phyloP scores from a whole-genome alignment of 2,113 vertebrate species.

The Channa maculata region DNA sequence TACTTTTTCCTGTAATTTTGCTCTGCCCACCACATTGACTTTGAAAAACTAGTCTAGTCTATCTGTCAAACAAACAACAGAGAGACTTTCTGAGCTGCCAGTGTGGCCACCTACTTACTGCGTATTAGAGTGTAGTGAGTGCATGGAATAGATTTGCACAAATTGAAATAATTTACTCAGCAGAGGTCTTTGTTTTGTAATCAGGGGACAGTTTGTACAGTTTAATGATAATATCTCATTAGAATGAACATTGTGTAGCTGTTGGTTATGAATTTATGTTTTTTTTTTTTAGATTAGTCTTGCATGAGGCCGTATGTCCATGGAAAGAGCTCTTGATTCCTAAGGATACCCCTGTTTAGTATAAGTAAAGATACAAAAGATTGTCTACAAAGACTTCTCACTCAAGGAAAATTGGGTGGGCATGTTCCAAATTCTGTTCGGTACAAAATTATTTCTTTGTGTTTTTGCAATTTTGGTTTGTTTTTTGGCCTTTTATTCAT shows the following conservation, averaged over 20 bases:
- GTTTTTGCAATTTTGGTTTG: too few species aligned
- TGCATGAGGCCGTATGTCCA: too few species aligned
- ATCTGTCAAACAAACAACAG: slow-evolving; percentile 22
- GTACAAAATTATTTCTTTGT: not conserved
- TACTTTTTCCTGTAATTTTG: not conserved
- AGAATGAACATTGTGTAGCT: not conserved
- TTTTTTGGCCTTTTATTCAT: too few species aligned
- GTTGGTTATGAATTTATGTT: too few species aligned
- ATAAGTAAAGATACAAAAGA: not conserved
- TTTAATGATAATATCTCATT: slow-evolving; percentile 15
- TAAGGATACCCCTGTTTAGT: not conserved
- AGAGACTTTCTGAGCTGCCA: slow-evolving; percentile 12
- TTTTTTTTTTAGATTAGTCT: too few species aligned
- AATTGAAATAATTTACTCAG: slow-evolving; percentile 17
- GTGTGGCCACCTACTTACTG: slow-evolving; percentile 27
- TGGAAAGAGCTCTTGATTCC: not conserved
- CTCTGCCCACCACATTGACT: slow-evolving; percentile 23
- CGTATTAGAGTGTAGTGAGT: slow-evolving; percentile 4
- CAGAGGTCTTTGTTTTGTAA: slow-evolving; percentile 4
- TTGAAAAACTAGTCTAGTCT: slow-evolving; percentile 1
- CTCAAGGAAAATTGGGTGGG: not conserved
- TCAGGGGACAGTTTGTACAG: slow-evolving; percentile 20
- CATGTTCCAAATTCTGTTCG: not conserved
- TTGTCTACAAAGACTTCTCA: not conserved
- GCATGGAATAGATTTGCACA: slow-evolving; percentile 41